Base-by-base conservation (phyloP, 2,888 invertebrate species). In the Ypsolopha scabrella region DNA sequence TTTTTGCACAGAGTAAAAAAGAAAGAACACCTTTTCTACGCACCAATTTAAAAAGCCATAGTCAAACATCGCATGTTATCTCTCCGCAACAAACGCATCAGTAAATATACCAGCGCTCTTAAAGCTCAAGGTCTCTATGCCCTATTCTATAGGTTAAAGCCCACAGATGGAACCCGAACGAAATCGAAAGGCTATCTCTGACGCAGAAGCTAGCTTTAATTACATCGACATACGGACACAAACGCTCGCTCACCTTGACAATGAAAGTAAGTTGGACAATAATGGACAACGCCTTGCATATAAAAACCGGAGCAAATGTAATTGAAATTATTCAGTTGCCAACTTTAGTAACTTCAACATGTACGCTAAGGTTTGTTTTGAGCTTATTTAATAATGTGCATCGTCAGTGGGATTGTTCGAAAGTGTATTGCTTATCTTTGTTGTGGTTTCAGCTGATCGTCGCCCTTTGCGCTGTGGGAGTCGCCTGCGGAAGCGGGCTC, bases 381-480 rank as follows among this genome's bases (percentile, higher is more conserved):
- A 41, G 11, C 8, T n/a, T 33, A 35, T n/a, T n/a, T 34, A 44
- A 7, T 41, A 11, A 41, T 6, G 35, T 50, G 41, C 11, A 13
- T n/a, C 14, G 2, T 39, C 4, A 38, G 10, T 38, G 14, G 47
- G 34, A n/a, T 44, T 52, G 41, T 38, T 54, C 6, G 7, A n/a
- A 11, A 13, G 8, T 8, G 35, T 4, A 35, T 3, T 33, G 7
- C 13, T 33, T 9, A 35, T 51, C 46, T 50, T 57, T 39, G 44
- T 38, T 45, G 7, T 52, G 6, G 2, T 75, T 80, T 46, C 69
- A 83, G 89, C 70, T 89, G 63, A 78, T 91, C 71, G 74, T 89
- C 57, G 77, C 91, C 62, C 87, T 88, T 65, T 87, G 90, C 70
- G 78, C 87, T 60, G 73, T 91, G 79, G 89, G 90, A 60, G 76